Percentiles rank a stretch among this genome's conserved stretches.
Evolutionary conservation across 2,113 vertebrate species (phyloP).

Genomic region (Anolis sagrei): DNA sequence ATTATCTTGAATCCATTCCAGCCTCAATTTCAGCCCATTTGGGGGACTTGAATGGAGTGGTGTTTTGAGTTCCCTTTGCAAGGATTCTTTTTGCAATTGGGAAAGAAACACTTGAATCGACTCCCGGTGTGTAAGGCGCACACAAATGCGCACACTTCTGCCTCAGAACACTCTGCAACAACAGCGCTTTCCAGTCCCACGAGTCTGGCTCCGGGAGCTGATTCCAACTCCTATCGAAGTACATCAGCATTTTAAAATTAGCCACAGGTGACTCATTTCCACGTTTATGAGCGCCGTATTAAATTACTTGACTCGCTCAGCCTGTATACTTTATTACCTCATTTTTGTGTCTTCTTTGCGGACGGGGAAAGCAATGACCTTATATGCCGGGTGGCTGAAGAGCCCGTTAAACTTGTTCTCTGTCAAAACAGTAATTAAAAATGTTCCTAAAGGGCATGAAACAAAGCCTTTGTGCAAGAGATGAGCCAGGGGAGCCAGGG

Average conservation of each 20-base stretch:
- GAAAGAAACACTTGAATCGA: constrained; percentile 21
- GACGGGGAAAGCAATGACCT: constrained; percentile 70
- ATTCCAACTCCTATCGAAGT: constrained; percentile 65
- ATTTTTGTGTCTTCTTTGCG: constrained; percentile 73
- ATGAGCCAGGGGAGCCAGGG: constrained; percentile 23
- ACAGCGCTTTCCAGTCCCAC: constrained; percentile 58
- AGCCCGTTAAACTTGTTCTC: constrained; percentile 68
- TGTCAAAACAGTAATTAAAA: constrained; percentile 73
- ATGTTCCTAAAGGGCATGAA: constrained; percentile 59
- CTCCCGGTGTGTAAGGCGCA: not conserved
- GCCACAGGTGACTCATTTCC: constrained; percentile 71
- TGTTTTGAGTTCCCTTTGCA: constrained; percentile 56
- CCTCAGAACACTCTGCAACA: constrained; percentile 32
- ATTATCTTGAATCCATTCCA: not conserved
- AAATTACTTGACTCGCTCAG: constrained; percentile 69
- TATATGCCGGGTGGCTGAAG: constrained; percentile 58
- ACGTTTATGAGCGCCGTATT: constrained; percentile 68
- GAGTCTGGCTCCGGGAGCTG: constrained; percentile 61
- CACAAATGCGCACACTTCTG: not conserved
- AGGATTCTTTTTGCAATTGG: constrained; percentile 23
- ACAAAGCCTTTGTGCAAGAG: constrained; percentile 48
- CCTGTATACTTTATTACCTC: constrained; percentile 71
- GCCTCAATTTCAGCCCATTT: not conserved
- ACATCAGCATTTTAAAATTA: constrained; percentile 74
- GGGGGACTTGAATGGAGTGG: constrained; percentile 3